These are phyloP conservation scores for Trematocara macrostoma DNA, from an alignment of 2,113 vertebrate species.

Conservation along the genomic window DNA sequence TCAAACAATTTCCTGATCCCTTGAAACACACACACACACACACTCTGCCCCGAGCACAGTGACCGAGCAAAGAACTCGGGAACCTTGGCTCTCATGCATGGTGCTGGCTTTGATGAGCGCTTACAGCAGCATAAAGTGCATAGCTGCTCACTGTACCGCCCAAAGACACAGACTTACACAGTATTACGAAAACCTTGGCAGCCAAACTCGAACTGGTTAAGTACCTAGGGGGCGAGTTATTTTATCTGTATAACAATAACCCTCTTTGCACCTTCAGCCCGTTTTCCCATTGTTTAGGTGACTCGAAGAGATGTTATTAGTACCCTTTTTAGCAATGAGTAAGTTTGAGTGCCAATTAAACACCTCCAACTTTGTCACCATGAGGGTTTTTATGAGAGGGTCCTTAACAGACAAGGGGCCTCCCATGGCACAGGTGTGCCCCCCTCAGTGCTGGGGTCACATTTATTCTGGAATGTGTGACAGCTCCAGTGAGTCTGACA, in stretches of 20 bases:
- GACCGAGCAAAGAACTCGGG: constrained; percentile 36
- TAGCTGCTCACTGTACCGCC: constrained; percentile 63
- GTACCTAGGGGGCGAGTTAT: neutral
- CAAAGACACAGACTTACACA: constrained; percentile 51
- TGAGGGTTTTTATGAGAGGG: constrained; percentile 41
- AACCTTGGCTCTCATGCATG: constrained; percentile 55
- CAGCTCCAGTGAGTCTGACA: constrained; percentile 46
- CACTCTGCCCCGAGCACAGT: neutral
- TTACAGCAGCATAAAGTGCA: constrained; percentile 66
- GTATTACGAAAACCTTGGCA: constrained; percentile 23
- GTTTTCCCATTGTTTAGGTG: constrained; percentile 24
- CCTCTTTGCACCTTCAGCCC: neutral
- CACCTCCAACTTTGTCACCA: constrained; percentile 38
- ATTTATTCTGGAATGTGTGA: constrained; percentile 53
- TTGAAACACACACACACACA: neutral
- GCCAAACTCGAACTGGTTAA: constrained; percentile 26
- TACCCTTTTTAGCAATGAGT: constrained; percentile 17
- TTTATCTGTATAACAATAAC: neutral
- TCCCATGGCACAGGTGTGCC: constrained; percentile 58
- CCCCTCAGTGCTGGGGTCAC: constrained; percentile 43
- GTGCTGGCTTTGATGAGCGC: constrained; percentile 70
- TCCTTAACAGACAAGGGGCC: constrained; percentile 30
- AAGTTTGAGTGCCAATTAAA: constrained; percentile 58
- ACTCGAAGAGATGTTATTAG: constrained; percentile 32
- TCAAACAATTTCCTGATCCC: constrained; percentile 36